Conservation (phyloP, 2,797 vertebrate genomes). For the Sebastes hopkinsi region DNA sequence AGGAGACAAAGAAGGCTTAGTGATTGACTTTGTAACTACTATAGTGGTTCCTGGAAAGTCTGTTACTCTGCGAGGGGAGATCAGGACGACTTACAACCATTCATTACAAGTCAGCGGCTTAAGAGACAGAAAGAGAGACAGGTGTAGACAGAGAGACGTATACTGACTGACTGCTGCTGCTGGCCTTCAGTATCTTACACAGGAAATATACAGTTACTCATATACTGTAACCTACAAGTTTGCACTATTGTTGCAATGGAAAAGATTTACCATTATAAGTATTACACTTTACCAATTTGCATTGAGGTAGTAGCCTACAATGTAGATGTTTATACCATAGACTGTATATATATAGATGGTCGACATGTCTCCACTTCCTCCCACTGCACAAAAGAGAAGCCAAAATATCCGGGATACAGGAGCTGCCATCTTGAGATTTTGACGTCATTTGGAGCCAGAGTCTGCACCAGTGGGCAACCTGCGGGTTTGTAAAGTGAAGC, state of each 20-base stretch:
- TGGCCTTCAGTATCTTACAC: not conserved
- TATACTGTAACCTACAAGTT: not conserved
- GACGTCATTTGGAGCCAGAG: no score
- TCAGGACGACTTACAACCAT: slow-evolving; percentile 21
- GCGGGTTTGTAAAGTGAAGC: no score
- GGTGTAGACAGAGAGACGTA: not conserved
- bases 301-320: not conserved
- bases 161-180: not conserved
- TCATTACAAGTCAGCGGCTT: slow-evolving; percentile 10
- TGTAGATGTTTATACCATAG: no score
- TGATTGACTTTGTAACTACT: slow-evolving; percentile 8
- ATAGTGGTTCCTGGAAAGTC: not conserved
- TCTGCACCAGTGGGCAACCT: no score
- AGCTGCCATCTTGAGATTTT: no score
- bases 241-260: not conserved
- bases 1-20: slow-evolving; percentile 10
- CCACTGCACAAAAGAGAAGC: no score
- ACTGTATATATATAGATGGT: no score
- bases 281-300: not conserved
- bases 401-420: no score
- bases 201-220: not conserved
- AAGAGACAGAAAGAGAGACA: not conserved
- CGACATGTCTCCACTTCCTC: no score
- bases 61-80: slow-evolving; percentile 16
- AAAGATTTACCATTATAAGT: not conserved